Evolutionary conservation across 2,797 vertebrate species (phyloP).

Genomic region (Merluccius polli): DNA sequence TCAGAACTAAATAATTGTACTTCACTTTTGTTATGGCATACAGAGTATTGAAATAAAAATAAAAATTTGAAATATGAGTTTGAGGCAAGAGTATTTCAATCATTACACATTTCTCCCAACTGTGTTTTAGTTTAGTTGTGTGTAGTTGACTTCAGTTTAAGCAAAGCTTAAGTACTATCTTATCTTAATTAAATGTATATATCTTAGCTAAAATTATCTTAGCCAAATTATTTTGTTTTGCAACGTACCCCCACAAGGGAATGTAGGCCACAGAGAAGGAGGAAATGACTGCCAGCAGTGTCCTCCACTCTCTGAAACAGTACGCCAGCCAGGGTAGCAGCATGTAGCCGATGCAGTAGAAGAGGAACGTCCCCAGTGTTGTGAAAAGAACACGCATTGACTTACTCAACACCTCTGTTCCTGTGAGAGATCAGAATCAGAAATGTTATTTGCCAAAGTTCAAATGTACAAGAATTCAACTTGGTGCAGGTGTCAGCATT

Average conservation of each 20-base stretch:
- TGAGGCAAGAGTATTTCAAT: too few species aligned
- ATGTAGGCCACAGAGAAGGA: slow-evolving; percentile 76
- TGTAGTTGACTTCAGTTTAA: too few species aligned
- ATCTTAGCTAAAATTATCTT: not conserved
- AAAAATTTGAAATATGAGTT: too few species aligned
- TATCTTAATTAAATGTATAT: not conserved
- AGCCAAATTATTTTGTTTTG: not conserved
- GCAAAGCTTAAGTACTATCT: not conserved
- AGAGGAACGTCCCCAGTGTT: slow-evolving; percentile 85
- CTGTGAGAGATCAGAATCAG: slow-evolving; percentile 57
- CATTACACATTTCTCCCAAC: too few species aligned
- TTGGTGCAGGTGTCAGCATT: not conserved
- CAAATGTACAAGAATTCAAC: not conserved
- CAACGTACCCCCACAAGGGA: slow-evolving; percentile 86
- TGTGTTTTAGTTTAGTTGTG: too few species aligned
- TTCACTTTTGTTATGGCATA: too few species aligned
- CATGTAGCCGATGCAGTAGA: slow-evolving; percentile 91
- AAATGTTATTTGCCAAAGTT: not conserved
- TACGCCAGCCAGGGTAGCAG: slow-evolving; percentile 83
- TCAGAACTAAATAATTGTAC: too few species aligned
- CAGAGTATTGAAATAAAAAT: too few species aligned
- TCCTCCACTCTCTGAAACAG: slow-evolving; percentile 83
- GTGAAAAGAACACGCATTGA: slow-evolving; percentile 83
- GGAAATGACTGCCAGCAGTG: slow-evolving; percentile 78
- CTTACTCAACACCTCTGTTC: slow-evolving; percentile 87